Evolutionary conservation across 2,113 vertebrate genomes (phyloP).

Genomic region (Grammomys dolichurus): DNA sequence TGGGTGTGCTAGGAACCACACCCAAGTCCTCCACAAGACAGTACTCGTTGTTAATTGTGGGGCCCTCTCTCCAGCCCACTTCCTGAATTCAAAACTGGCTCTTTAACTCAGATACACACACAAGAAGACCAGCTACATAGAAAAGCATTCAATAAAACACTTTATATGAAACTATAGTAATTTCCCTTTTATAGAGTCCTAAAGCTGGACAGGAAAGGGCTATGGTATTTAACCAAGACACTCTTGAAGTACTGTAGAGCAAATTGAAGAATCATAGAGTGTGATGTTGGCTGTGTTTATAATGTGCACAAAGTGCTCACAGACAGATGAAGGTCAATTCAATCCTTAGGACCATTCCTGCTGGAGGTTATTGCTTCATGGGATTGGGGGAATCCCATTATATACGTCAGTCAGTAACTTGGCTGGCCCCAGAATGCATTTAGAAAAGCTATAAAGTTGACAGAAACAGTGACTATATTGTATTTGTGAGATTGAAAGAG

Average conservation of each 20-base stretch:
- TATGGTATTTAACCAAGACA: background rate
- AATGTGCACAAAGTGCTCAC: background rate
- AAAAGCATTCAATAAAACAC: background rate
- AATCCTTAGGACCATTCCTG: background rate
- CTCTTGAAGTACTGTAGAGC: background rate
- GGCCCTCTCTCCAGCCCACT: too few relatives aligned
- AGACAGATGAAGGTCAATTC: background rate
- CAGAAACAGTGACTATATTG: background rate
- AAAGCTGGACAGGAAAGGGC: background rate
- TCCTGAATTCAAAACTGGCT: background rate
- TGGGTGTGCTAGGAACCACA: background rate
- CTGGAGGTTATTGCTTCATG: background rate
- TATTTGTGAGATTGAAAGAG: background rate
- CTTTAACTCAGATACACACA: background rate
- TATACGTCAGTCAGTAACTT: background rate
- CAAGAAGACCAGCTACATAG: background rate
- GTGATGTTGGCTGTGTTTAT: background rate
- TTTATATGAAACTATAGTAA: background rate
- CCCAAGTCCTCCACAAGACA: background rate
- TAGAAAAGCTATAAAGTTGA: conserved; percentile 1
- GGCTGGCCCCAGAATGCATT: background rate
- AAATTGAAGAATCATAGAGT: background rate
- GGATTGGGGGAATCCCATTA: background rate
- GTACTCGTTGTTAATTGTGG: background rate
- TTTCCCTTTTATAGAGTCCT: background rate